Conservation (phyloP, 2,113 vertebrate genomes). For the Grammomys dolichurus region DNA sequence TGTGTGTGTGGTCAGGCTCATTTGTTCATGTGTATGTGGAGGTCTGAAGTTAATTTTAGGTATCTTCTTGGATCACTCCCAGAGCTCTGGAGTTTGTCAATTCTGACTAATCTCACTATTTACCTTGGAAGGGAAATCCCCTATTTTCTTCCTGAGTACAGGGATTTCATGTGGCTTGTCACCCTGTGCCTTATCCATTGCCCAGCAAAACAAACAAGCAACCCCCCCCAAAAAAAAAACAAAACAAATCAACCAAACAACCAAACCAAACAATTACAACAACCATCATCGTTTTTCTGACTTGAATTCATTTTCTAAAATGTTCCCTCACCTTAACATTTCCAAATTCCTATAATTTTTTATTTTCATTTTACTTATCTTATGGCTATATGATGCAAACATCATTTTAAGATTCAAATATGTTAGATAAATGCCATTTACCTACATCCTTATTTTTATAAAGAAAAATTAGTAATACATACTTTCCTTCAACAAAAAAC, state of each 20-base stretch:
- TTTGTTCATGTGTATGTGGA: not conserved
- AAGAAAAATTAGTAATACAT: not conserved
- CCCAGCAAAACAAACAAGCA: not conserved
- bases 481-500: not conserved
- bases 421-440: not conserved
- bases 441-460: not conserved
- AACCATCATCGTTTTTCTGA: not conserved
- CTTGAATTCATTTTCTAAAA: not conserved
- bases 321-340: not conserved
- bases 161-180: not conserved
- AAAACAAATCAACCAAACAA: not conserved
- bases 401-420: slow-evolving; percentile 44
- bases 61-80: not conserved
- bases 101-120: not conserved
- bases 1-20: not conserved
- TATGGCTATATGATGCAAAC: not conserved
- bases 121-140: no score
- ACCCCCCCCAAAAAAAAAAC: not conserved
- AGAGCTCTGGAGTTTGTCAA: not conserved
- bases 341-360: not conserved
- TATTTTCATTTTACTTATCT: slow-evolving; percentile 17
- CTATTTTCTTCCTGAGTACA: not conserved
- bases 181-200: not conserved
- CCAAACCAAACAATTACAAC: not conserved
- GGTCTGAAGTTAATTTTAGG: not conserved